These are phyloP conservation scores for Dolichoris vasculosae DNA, from an alignment of 1,140 invertebrate species.

Conservation along the genomic window DNA sequence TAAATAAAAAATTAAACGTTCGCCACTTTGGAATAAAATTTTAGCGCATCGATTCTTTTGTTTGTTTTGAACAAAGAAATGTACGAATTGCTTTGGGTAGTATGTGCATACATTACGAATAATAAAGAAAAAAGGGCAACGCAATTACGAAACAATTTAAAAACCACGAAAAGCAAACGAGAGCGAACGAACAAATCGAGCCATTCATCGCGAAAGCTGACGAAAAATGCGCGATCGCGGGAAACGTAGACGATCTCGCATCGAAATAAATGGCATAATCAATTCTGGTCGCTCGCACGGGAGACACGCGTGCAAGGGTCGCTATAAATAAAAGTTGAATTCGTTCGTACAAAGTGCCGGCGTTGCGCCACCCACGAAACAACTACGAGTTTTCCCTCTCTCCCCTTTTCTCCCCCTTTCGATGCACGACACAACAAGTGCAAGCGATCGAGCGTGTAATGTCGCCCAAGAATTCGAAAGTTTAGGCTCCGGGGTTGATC, in stretches of 20 bases:
- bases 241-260: neutral
- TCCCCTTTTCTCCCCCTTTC: neutral
- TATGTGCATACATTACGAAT: too few species aligned
- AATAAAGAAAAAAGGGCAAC: too few species aligned
- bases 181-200: slow-evolving; percentile 34
- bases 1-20: too few species aligned
- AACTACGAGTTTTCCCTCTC: neutral
- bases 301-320: slow-evolving; percentile 31
- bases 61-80: too few species aligned
- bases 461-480: slow-evolving; percentile 63
- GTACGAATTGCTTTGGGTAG: too few species aligned
- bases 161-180: neutral
- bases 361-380: neutral
- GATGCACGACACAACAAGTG: slow-evolving; percentile 37
- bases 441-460: slow-evolving; percentile 62
- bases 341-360: slow-evolving; percentile 44
- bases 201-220: slow-evolving; percentile 15
- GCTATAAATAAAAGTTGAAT: slow-evolving; percentile 67
- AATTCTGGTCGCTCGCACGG: slow-evolving; percentile 56
- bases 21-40: too few species aligned
- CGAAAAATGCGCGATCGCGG: slow-evolving; percentile 26
- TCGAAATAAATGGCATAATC: slow-evolving; percentile 66
- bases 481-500: slow-evolving; percentile 50
- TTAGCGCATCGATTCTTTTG: too few species aligned
- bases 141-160: too few species aligned